Percentiles rank a stretch among this genome's conserved stretches.
Conservation (phyloP, 2,113 vertebrate species). For the Hymenochirus boettgeri region DNA sequence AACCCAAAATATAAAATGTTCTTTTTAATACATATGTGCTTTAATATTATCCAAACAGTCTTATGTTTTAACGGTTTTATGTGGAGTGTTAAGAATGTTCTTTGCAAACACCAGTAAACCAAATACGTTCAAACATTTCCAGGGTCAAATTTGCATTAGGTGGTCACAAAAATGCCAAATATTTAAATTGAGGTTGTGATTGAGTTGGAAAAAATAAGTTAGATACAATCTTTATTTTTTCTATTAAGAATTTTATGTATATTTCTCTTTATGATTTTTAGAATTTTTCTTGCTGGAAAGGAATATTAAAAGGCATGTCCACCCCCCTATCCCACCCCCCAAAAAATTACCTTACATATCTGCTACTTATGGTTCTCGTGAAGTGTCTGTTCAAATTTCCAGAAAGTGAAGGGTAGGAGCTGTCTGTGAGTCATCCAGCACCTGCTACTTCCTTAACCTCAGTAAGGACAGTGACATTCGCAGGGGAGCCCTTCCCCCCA, state of each 20-base stretch:
- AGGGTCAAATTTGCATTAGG: slow-evolving; percentile 10
- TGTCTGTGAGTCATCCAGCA: too few relatives aligned
- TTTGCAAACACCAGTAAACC: slow-evolving; percentile 12
- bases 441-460: too few relatives aligned
- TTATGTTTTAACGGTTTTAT: slow-evolving; percentile 18
- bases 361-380: too few relatives aligned
- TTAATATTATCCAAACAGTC: slow-evolving; percentile 21
- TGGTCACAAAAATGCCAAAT: slow-evolving; percentile 37
- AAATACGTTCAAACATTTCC: slow-evolving; percentile 13
- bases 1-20: slow-evolving; percentile 32
- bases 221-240: not conserved
- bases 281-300: not conserved
- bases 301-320: too few relatives aligned
- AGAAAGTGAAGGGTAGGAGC: too few relatives aligned
- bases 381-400: too few relatives aligned
- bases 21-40: slow-evolving; percentile 17
- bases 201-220: not conserved
- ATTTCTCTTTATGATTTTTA: not conserved
- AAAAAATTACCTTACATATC: too few relatives aligned
- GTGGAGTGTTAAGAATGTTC: slow-evolving; percentile 16
- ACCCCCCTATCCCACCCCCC: too few relatives aligned
- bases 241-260: not conserved
- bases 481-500: too few relatives aligned
- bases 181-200: slow-evolving; percentile 13
- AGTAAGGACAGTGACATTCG: too few relatives aligned